Conservation (phyloP, 2,113 vertebrate genomes). For the Trematomus loennbergii region DNA sequence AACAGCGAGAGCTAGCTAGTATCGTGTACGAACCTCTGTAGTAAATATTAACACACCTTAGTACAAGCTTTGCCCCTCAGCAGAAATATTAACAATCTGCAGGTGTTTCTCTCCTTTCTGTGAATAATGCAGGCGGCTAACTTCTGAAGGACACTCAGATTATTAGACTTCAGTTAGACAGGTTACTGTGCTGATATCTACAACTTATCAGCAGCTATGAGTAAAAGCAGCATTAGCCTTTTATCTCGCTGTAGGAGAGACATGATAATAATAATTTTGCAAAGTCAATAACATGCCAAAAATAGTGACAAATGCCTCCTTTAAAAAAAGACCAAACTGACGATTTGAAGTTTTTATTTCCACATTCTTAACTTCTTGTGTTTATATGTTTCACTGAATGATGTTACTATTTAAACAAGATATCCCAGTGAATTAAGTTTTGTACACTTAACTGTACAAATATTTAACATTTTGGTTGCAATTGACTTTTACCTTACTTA, state of each 20-base stretch:
- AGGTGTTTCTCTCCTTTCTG: conserved; percentile 22
- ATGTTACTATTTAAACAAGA: neutral
- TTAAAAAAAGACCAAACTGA: no score
- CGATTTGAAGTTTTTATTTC: no score
- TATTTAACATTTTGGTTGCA: neutral
- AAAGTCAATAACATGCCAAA: neutral
- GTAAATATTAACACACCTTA: conserved; percentile 13
- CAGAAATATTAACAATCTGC: neutral
- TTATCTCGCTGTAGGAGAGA: neutral
- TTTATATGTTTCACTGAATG: neutral
- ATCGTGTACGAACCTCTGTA: neutral
- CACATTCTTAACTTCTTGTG: no score
- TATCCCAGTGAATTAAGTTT: neutral
- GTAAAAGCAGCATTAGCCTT: neutral
- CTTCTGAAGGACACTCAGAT: conserved; percentile 11
- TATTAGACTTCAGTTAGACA: conserved; percentile 20
- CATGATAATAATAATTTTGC: neutral
- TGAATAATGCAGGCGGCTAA: conserved; percentile 29
- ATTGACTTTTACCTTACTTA: conserved; percentile 1
- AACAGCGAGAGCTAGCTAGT: conserved; percentile 22
- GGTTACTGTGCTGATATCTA: neutral
- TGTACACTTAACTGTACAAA: neutral
- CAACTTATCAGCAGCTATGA: neutral
- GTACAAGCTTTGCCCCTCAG: neutral
- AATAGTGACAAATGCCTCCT: neutral